These are phyloP conservation scores for Esox niger DNA, from an alignment of 2,113 vertebrate genomes.

Conservation along the genomic window DNA sequence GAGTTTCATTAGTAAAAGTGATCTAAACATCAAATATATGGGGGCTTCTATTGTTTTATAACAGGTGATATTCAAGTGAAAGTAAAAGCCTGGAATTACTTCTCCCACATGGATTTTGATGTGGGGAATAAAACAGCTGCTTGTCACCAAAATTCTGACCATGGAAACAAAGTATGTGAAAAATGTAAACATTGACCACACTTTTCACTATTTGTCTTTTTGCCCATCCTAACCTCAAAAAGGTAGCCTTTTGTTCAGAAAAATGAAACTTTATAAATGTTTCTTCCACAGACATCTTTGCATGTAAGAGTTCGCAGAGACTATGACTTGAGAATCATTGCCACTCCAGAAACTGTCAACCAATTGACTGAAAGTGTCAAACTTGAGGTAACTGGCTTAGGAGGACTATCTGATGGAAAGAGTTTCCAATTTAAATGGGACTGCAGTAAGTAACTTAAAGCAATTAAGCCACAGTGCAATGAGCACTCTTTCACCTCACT, in stretches of 20 bases:
- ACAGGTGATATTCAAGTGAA: slow-evolving; percentile 74
- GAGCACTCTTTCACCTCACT: neutral
- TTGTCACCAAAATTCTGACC: slow-evolving; percentile 11
- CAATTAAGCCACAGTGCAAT: neutral
- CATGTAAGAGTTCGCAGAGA: slow-evolving; percentile 1
- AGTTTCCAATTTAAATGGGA: slow-evolving; percentile 17
- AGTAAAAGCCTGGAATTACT: slow-evolving; percentile 71
- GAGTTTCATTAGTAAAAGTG: too few species aligned
- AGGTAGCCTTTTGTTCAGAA: neutral
- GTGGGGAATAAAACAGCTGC: slow-evolving; percentile 56
- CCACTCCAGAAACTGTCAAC: slow-evolving; percentile 3
- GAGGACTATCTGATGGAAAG: slow-evolving; percentile 1
- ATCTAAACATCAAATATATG: too few species aligned
- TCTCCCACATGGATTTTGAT: slow-evolving; percentile 77
- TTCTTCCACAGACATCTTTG: neutral
- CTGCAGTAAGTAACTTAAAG: slow-evolving; percentile 51
- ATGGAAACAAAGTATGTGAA: neutral
- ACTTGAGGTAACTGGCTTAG: slow-evolving; percentile 17
- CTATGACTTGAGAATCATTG: slow-evolving; percentile 14
- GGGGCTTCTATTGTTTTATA: slow-evolving; percentile 12
- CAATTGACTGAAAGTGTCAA: neutral
- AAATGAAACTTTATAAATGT: neutral
- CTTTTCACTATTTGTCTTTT: neutral
- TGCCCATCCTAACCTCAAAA: neutral
- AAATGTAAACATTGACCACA: neutral